phyloP scores from a whole-genome alignment of 1,140 invertebrate genomes.

The Zaprionus camerounensis region DNA sequence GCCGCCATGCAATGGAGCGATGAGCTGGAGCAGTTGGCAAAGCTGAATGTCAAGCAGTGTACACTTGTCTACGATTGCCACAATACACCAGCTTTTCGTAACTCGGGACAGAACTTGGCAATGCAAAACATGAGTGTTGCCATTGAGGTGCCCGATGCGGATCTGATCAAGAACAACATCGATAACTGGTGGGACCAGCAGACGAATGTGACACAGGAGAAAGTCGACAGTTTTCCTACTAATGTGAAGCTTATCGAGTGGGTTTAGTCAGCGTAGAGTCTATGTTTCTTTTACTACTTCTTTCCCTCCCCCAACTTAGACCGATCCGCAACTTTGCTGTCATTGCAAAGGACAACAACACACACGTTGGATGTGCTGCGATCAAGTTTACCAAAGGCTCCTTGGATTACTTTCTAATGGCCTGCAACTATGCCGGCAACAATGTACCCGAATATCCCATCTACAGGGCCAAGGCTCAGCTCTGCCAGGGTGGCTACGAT shows the following conservation, averaged over 20 bases:
- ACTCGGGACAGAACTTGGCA: constrained; percentile 62
- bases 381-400: constrained; percentile 23
- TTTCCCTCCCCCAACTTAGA: constrained; percentile 19
- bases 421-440: constrained; percentile 68
- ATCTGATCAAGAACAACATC: constrained; percentile 46
- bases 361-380: constrained; percentile 61
- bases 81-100: constrained; percentile 50
- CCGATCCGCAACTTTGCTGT: constrained; percentile 60
- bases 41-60: constrained; percentile 63
- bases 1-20: constrained; percentile 57
- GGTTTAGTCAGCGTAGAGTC: constrained; percentile 11
- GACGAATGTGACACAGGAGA: constrained; percentile 32
- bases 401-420: constrained; percentile 49
- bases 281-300: not conserved
- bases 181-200: constrained; percentile 58
- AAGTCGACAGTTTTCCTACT: constrained; percentile 52
- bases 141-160: constrained; percentile 17
- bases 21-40: constrained; percentile 53
- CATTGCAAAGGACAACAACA: constrained; percentile 66
- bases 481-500: constrained; percentile 59
- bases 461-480: constrained; percentile 41
- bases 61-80: constrained; percentile 52
- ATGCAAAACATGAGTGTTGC: constrained; percentile 28
- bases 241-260: constrained; percentile 50
- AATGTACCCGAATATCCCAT: constrained; percentile 37